Evolutionary conservation across 2,113 vertebrate species (phyloP).

Genomic region (Cebus imitator): DNA sequence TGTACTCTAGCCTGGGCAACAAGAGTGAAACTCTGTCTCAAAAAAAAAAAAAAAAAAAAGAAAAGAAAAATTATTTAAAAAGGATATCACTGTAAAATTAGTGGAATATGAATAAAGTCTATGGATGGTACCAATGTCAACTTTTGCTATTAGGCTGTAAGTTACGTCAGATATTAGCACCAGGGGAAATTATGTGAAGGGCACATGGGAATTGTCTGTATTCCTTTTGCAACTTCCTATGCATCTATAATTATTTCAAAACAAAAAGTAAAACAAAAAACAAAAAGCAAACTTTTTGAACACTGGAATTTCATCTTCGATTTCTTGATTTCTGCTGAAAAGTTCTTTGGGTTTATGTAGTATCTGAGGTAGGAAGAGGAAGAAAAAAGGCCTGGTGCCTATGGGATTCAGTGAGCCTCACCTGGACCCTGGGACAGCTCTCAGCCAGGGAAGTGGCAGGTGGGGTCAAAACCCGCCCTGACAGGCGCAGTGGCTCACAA

Average conservation of each 20-base stretch:
- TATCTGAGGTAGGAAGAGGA: not conserved
- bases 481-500: no score
- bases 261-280: not conserved
- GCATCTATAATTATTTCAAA: not conserved
- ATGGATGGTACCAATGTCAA: accelerated
- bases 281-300: not conserved
- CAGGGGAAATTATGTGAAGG: not conserved
- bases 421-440: not conserved
- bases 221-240: not conserved
- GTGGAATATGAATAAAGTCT: not conserved
- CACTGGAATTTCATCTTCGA: not conserved
- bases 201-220: accelerated
- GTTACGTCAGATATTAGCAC: accelerated
- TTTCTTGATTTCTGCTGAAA: not conserved
- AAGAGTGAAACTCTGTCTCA: no score
- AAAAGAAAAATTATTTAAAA: not conserved
- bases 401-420: not conserved
- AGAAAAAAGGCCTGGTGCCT: not conserved
- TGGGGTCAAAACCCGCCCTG: not conserved
- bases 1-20: no score
- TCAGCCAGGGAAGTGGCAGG: not conserved
- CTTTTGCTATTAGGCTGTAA: accelerated
- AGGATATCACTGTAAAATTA: not conserved
- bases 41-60: not conserved
- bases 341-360: not conserved